A percentile compares a stretch with the other conserved stretches of the same genome.
Conservation (phyloP, 2,113 vertebrate species). For the Camelus dromedarius region DNA sequence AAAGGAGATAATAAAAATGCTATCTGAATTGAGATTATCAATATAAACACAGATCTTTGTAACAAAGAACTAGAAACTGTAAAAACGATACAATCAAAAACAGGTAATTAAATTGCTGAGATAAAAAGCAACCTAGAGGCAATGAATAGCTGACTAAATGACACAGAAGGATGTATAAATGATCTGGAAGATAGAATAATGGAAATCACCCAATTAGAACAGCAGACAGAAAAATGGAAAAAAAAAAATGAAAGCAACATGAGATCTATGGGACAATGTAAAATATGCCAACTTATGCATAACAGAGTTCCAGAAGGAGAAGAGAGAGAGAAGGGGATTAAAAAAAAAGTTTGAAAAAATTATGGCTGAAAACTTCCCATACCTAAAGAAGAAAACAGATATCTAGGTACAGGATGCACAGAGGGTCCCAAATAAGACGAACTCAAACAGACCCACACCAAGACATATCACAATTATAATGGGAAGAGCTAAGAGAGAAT, state of each 20-base stretch:
- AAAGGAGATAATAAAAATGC: neutral
- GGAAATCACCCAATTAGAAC: neutral
- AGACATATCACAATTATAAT: neutral
- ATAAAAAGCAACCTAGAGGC: neutral
- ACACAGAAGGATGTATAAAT: neutral
- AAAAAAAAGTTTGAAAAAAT: neutral
- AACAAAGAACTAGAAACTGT: neutral
- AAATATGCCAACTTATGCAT: neutral
- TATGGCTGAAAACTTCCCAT: neutral
- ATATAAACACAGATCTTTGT: neutral
- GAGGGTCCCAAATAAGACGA: neutral
- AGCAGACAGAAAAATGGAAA: neutral
- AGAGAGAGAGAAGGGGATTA: neutral
- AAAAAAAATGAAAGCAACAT: neutral
- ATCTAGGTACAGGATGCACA: neutral
- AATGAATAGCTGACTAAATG: neutral
- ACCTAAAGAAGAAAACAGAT: neutral
- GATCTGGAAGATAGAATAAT: neutral
- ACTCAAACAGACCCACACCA: neutral
- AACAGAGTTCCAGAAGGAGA: neutral
- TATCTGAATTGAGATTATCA: neutral
- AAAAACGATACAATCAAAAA: neutral
- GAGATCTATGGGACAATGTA: neutral
- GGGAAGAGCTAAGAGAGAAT: neutral
- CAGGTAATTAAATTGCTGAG: neutral